These are phyloP conservation scores for Pseudonaja textilis DNA, from an alignment of 2,113 vertebrate species.

Conservation along the genomic window DNA sequence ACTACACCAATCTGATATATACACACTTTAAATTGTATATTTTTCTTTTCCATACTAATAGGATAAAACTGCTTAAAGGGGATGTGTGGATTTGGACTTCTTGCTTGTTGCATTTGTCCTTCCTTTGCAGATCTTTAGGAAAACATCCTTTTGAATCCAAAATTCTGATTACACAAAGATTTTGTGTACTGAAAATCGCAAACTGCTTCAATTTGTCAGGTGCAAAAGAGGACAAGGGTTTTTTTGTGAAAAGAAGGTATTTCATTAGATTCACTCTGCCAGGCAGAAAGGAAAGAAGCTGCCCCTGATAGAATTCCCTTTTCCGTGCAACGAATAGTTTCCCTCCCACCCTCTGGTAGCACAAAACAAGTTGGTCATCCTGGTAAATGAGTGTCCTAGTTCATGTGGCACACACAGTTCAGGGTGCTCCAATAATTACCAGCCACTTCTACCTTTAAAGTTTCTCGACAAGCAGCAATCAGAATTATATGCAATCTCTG, in stretches of 20 bases:
- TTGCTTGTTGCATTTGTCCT: neutral
- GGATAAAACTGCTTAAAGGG: neutral
- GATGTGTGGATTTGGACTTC: neutral
- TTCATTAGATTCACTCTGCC: neutral
- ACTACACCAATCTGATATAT: neutral
- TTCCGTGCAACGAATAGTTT: neutral
- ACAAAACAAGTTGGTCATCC: constrained; percentile 14
- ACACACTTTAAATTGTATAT: neutral
- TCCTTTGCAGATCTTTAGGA: neutral
- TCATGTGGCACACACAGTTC: constrained; percentile 17
- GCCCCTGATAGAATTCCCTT: neutral
- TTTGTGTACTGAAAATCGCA: neutral
- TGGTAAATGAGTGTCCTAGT: neutral
- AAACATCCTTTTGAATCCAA: neutral
- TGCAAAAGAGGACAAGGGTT: neutral
- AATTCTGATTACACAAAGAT: neutral
- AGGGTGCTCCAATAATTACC: constrained; percentile 56
- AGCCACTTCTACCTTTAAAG: constrained; percentile 42
- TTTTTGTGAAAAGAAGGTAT: neutral
- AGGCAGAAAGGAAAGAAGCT: neutral
- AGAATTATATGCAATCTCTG: constrained; percentile 61
- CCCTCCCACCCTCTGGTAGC: neutral
- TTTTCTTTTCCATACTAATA: neutral
- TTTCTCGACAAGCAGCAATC: constrained; percentile 63
- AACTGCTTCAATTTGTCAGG: neutral